Conservation (phyloP, 2,113 vertebrate genomes). For the Nesogale talazaci region DNA sequence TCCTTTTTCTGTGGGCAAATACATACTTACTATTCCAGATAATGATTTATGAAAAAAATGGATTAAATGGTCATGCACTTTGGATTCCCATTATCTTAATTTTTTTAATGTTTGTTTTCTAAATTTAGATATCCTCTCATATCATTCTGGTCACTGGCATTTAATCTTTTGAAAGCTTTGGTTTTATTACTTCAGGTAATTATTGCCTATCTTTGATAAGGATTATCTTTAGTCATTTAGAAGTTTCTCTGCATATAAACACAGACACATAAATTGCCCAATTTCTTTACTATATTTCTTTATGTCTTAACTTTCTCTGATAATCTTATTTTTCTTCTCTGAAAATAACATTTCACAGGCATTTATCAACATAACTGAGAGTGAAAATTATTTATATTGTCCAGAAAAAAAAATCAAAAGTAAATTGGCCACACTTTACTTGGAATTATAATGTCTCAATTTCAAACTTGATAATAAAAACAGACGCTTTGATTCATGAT, state of each 20-base stretch:
- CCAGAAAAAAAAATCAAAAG: not conserved
- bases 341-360: slow-evolving; percentile 37
- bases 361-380: not conserved
- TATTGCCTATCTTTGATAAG: not conserved
- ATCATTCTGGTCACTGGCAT: slow-evolving; percentile 24
- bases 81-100: not conserved
- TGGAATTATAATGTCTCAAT: not conserved
- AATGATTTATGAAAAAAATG: slow-evolving; percentile 3
- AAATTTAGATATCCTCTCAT: not conserved
- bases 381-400: not conserved
- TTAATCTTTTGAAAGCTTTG: slow-evolving; percentile 67
- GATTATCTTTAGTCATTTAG: slow-evolving; percentile 37
- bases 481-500: not conserved
- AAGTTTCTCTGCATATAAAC: not conserved
- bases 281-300: not conserved
- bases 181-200: slow-evolving; percentile 42
- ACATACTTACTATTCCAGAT: slow-evolving; percentile 9
- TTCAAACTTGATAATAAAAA: slow-evolving; percentile 6
- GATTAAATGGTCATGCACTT: not conserved
- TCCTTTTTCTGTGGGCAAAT: not conserved
- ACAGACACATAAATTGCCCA: slow-evolving; percentile 22
- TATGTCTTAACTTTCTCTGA: no score
- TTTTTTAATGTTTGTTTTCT: slow-evolving; percentile 27
- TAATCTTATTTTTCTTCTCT: not conserved
- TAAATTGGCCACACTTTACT: not conserved